Percentiles rank a stretch among this genome's conserved stretches.
Evolutionary conservation across 2,113 vertebrate species (phyloP).

Genomic region (Epinephelus moara): DNA sequence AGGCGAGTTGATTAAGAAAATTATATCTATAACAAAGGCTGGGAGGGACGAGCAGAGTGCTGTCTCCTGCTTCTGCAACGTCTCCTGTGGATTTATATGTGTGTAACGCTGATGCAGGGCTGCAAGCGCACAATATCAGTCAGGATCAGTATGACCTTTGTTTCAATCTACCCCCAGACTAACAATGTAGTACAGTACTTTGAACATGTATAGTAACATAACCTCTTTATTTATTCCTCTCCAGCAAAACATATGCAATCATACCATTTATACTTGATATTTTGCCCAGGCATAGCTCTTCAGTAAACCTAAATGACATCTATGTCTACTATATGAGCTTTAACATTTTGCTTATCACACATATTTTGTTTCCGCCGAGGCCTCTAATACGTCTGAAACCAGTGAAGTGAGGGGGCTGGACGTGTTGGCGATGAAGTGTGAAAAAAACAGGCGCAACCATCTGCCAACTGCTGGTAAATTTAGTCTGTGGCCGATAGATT

Average conservation of each 20-base stretch:
- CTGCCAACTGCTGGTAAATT: conserved; percentile 20
- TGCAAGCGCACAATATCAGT: too few relatives aligned
- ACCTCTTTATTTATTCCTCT: background rate
- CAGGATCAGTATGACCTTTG: background rate
- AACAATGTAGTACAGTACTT: background rate
- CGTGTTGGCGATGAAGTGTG: background rate
- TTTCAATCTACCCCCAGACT: too few relatives aligned
- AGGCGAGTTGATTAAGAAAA: conserved; percentile 17
- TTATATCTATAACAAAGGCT: background rate
- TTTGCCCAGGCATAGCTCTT: background rate
- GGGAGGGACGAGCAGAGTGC: background rate
- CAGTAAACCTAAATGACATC: background rate
- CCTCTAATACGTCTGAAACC: background rate
- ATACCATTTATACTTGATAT: background rate
- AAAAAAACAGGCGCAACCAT: background rate
- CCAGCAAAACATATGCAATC: background rate
- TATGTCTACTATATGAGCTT: too few relatives aligned
- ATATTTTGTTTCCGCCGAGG: background rate
- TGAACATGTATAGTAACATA: background rate
- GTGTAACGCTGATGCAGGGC: background rate
- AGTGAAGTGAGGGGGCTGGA: background rate
- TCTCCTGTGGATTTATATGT: conserved; percentile 15
- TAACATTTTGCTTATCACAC: background rate
- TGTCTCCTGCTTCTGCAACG: background rate
- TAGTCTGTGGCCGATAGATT: background rate